Evolutionary conservation across 2,113 vertebrate genomes (phyloP), one percentile per base, ranked within the genome.

Genomic region (Grantiella picta): DNA sequence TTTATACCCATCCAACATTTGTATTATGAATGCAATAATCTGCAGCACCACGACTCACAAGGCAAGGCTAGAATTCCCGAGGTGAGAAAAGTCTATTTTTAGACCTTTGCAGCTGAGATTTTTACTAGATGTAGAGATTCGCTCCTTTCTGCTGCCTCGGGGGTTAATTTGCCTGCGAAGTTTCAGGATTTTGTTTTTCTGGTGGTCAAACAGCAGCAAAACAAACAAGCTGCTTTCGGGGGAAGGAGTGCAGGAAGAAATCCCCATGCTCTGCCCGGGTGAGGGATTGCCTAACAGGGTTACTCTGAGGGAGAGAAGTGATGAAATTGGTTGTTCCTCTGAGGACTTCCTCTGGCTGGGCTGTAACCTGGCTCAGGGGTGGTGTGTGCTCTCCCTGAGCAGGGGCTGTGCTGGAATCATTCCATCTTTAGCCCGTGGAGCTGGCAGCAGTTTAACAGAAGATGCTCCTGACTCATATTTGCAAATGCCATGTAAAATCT

Each of bases 11-110:
- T 89, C 90, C 92, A 93, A 15, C 64, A 44, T 61, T 84, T 95
- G 79, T 95, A 96, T 96, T 89, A 89, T 94, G 89, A 93, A 86
- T 71, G 82, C 71, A 89, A 92, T 91, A 82, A 94, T 91, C 90
- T 68, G 65, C 86, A 95, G 93, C 61, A 75, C 76, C 56, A 27
- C 5, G 3, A 73, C n/a, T 64, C 72, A 78, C 57, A 84, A 78
- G 64, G 66, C 79, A 64, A 40, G 47, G 64, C 86, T 66, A 84
- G 73, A 96, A 89, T 78, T 94, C 78, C 88, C 6, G 0, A 94
- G 77, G 91, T 77, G 59, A 86, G 47, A 66, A 91, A 72, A 82
- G n/a, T 11, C 77, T 96, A 92, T 92, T 94, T 96, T 96, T 95
- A 95, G 88, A 38, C 38, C 28, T 82, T 66, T 29, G 29, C 56